Percentiles rank a stretch among this genome's conserved stretches.
phyloP scores from a whole-genome alignment of 2,113 vertebrate species.

The Zosterops pallidus region DNA sequence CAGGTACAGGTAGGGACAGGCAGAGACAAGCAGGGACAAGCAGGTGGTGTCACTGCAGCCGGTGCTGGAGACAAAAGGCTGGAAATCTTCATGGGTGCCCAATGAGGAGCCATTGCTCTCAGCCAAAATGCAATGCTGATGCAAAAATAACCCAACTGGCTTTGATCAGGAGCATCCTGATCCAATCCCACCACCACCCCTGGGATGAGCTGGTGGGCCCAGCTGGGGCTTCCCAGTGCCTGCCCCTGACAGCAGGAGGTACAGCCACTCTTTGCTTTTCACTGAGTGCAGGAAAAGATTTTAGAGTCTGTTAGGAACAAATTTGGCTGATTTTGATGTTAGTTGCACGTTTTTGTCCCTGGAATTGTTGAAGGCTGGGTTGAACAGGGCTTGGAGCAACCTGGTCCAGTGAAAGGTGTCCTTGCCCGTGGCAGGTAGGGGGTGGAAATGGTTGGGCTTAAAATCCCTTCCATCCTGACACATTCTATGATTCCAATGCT shows the following conservation, averaged over 20 bases:
- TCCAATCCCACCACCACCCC: not conserved
- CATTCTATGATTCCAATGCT: not conserved
- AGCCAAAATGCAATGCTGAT: not conserved
- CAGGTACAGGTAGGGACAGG: too few relatives aligned
- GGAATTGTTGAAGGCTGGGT: not conserved
- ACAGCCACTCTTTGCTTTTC: rapidly evolving
- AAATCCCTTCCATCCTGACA: not conserved
- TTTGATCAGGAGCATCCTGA: not conserved
- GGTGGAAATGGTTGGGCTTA: not conserved
- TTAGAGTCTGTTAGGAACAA: not conserved
- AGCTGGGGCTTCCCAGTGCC: not conserved
- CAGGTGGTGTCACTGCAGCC: not conserved
- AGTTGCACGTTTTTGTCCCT: not conserved
- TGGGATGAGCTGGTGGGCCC: not conserved
- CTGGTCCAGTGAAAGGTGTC: not conserved
- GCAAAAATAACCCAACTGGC: rapidly evolving
- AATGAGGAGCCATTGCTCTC: not conserved
- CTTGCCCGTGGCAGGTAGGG: not conserved
- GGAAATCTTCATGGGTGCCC: not conserved
- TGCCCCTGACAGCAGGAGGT: not conserved
- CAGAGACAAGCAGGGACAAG: not conserved
- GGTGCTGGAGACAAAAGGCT: not conserved
- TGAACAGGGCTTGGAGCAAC: not conserved
- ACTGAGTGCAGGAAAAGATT: not conserved
- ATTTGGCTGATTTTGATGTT: not conserved